Conservation (phyloP, 2,888 invertebrate genomes). For the Anoncus sp. region DNA sequence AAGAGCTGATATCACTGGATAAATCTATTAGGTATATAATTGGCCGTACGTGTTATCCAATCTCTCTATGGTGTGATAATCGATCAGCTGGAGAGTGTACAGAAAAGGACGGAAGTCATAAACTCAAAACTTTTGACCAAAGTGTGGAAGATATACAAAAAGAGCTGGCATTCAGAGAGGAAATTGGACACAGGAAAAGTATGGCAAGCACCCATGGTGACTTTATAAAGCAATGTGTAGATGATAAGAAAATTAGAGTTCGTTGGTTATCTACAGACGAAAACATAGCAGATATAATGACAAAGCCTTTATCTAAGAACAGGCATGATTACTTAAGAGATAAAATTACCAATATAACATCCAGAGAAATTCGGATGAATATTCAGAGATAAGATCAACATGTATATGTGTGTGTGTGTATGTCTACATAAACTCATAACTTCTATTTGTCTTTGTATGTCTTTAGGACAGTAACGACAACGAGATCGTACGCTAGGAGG, state of each 20-base stretch:
- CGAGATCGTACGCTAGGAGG: too few species aligned
- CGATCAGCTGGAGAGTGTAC: slow-evolving; percentile 49
- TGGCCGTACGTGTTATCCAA: neutral
- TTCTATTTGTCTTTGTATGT: too few species aligned
- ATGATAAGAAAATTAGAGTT: slow-evolving; percentile 43
- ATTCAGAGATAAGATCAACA: too few species aligned
- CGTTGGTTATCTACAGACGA: slow-evolving; percentile 50
- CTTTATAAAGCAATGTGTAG: too few species aligned
- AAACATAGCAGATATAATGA: slow-evolving; percentile 53
- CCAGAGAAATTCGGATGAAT: too few species aligned
- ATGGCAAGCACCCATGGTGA: slow-evolving; percentile 51
- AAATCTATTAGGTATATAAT: slow-evolving; percentile 58
- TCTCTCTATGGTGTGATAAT: slow-evolving; percentile 15
- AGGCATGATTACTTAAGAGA: too few species aligned
- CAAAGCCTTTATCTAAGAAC: slow-evolving; percentile 48
- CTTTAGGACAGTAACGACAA: too few species aligned
- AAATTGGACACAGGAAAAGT: slow-evolving; percentile 46
- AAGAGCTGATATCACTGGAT: slow-evolving; percentile 62
- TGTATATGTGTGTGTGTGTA: too few species aligned
- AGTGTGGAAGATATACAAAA: slow-evolving; percentile 37
- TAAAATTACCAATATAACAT: too few species aligned
- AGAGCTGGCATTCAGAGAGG: slow-evolving; percentile 44
- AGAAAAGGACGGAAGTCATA: slow-evolving; percentile 50
- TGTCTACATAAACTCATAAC: too few species aligned
- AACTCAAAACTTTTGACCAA: slow-evolving; percentile 54